phyloP scores from a whole-genome alignment of 2,888 invertebrate genomes.

The Limnephilus lunatus region DNA sequence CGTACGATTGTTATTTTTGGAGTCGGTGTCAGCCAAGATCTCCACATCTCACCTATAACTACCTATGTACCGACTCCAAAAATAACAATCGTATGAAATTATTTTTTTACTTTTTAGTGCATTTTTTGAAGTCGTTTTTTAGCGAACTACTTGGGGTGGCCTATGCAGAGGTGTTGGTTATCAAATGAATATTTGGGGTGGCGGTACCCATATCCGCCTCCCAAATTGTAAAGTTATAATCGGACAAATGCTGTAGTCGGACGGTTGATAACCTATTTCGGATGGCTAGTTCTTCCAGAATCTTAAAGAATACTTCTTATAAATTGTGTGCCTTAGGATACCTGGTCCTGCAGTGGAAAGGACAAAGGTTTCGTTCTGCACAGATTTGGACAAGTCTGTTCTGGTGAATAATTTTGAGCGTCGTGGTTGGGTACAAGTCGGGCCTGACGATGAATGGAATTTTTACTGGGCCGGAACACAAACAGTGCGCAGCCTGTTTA shows the following conservation, averaged over 20 bases:
- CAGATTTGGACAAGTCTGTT: conserved; percentile 96
- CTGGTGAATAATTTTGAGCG: conserved; percentile 94
- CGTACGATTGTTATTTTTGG: no score
- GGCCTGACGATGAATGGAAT: conserved; percentile 96
- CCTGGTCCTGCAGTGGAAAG: conserved; percentile 73
- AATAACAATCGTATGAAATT: no score
- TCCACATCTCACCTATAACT: no score
- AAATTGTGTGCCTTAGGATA: conserved; percentile 67
- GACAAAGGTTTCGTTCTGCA: conserved; percentile 82
- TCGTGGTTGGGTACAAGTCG: conserved; percentile 92
- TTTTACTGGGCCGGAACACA: conserved; percentile 96
- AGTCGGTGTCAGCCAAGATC: no score
- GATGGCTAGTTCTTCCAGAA: background rate
- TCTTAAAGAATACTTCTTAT: conserved; percentile 1
- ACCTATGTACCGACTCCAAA: no score
- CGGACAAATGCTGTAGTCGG: background rate
- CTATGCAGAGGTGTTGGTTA: no score
- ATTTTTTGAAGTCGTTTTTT: no score
- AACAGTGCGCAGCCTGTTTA: conserved; percentile 93
- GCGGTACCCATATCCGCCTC: no score
- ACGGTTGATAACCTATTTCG: background rate
- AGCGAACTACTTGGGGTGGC: no score
- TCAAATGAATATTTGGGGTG: no score
- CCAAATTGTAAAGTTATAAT: no score
- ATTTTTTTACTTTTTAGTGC: no score